These are phyloP conservation scores for Mungos mungo DNA, from an alignment of 2,113 vertebrate species.

Conservation along the genomic window DNA sequence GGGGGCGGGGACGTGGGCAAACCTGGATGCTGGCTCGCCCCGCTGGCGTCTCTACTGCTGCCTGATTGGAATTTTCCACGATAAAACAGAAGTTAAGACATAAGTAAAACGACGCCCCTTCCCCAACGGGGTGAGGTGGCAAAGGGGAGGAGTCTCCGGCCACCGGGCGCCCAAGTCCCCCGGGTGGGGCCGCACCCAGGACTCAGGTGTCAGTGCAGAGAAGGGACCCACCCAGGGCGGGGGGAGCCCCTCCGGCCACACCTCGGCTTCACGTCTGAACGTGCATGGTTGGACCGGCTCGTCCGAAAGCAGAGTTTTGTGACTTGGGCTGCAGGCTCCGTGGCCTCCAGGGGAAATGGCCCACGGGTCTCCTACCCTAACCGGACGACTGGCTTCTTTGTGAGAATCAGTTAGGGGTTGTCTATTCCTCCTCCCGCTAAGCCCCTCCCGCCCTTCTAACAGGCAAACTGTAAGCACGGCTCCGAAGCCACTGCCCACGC, in stretches of 20 bases:
- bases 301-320: neutral
- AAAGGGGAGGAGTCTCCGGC: neutral
- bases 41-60: neutral
- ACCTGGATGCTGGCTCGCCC: rapidly evolving
- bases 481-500: rapidly evolving
- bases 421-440: neutral
- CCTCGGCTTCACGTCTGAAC: neutral
- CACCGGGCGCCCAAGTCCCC: neutral
- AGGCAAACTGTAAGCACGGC: neutral
- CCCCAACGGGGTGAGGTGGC: rapidly evolving
- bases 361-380: rapidly evolving
- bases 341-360: rapidly evolving
- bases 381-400: rapidly evolving
- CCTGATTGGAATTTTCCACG: neutral
- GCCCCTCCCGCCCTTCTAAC: neutral
- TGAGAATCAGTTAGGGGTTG: rapidly evolving
- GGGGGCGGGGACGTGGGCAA: neutral
- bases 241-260: neutral
- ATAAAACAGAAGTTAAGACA: neutral
- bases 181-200: rapidly evolving
- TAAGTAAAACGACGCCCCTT: neutral
- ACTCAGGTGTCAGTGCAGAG: rapidly evolving
- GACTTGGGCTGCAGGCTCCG: neutral
- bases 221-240: neutral
- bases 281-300: rapidly evolving